Conservation (phyloP, 2,113 vertebrate genomes). For the Acanthisitta chloris region DNA sequence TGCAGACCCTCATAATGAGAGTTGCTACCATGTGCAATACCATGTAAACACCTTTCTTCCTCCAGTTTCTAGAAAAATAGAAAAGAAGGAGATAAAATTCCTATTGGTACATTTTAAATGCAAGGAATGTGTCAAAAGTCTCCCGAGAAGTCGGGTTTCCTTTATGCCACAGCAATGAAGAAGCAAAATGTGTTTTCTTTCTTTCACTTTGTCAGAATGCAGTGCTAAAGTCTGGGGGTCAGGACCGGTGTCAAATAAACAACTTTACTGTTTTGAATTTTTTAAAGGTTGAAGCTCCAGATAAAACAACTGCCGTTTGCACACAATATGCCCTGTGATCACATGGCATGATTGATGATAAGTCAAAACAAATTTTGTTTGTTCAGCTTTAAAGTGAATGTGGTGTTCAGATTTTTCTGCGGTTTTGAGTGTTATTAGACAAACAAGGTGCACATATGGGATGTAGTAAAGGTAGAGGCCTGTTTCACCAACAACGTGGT, state of each 20-base stretch:
- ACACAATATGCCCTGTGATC: slow-evolving; percentile 77
- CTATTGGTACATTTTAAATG: slow-evolving; percentile 54
- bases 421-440: slow-evolving; percentile 76
- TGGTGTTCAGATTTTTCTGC: slow-evolving; percentile 68
- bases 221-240: slow-evolving; percentile 71
- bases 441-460: slow-evolving; percentile 77
- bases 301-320: slow-evolving; percentile 79
- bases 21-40: slow-evolving; percentile 36
- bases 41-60: slow-evolving; percentile 69
- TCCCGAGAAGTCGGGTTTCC: slow-evolving; percentile 56
- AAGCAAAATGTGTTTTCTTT: slow-evolving; percentile 74
- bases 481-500: slow-evolving; percentile 49
- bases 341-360: slow-evolving; percentile 80
- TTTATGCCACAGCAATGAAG: slow-evolving; percentile 65
- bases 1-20: slow-evolving; percentile 46
- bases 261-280: slow-evolving; percentile 82
- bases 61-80: slow-evolving; percentile 67
- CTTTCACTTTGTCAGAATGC: slow-evolving; percentile 73
- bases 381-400: slow-evolving; percentile 79
- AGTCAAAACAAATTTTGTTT: slow-evolving; percentile 81
- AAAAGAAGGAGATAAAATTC: slow-evolving; percentile 45
- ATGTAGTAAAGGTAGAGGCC: slow-evolving; percentile 63
- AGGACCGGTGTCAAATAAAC: slow-evolving; percentile 77
- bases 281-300: slow-evolving; percentile 76
- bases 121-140: slow-evolving; percentile 62